phyloP scores from a whole-genome alignment of 2,797 vertebrate genomes.

The Craterocephalus amniculus region DNA sequence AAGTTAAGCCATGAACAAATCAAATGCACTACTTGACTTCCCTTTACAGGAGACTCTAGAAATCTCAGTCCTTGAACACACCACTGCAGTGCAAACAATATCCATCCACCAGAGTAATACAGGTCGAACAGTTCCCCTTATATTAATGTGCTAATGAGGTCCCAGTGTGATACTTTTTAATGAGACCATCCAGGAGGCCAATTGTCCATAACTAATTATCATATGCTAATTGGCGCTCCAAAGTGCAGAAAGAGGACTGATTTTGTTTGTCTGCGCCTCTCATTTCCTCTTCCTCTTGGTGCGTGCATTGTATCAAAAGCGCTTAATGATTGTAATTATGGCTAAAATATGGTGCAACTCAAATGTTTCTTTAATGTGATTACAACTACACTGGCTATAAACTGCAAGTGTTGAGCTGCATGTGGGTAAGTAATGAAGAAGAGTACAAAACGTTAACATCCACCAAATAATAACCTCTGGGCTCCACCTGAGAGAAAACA shows the following conservation, averaged over 20 bases:
- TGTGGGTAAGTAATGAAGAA: conserved; percentile 31
- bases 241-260: conserved; percentile 61
- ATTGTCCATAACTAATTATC: conserved; percentile 84
- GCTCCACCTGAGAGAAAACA: conserved; percentile 23
- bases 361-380: conserved; percentile 61
- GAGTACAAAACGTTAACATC: conserved; percentile 39
- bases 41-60: conserved; percentile 42
- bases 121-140: conserved; percentile 67
- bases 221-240: conserved; percentile 77
- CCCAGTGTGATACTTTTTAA: conserved; percentile 80
- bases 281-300: conserved; percentile 44
- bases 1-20: conserved; percentile 32
- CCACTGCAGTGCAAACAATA: conserved; percentile 50
- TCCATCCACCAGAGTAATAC: conserved; percentile 56
- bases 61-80: conserved; percentile 39
- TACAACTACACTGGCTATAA: conserved; percentile 35
- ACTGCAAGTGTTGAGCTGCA: conserved; percentile 20
- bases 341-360: conserved; percentile 40
- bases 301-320: conserved; percentile 57
- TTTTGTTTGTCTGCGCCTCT: conserved; percentile 66
- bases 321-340: conserved; percentile 70
- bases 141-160: conserved; percentile 80
- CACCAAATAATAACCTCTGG: conserved; percentile 27
- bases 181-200: conserved; percentile 82
- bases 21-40: conserved; percentile 50